Evolutionary conservation across 1,140 invertebrate genomes (phyloP).

Genomic region (Copidosoma floridanum): DNA sequence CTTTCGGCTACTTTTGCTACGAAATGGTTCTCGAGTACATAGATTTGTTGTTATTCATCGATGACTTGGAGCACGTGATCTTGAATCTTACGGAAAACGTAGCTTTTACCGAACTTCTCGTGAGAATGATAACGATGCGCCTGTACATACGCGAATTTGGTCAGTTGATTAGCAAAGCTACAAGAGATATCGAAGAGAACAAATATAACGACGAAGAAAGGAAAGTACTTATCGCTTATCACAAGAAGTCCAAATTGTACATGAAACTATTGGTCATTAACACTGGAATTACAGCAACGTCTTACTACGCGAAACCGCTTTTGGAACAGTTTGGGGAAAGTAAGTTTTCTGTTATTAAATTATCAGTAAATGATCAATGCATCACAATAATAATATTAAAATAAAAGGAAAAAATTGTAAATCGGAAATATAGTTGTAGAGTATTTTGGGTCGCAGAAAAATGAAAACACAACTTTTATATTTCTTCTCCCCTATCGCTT

Average conservation of each 20-base stretch:
- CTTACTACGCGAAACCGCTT: constrained; percentile 43
- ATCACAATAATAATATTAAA: too few species aligned
- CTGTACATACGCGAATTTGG: constrained; percentile 33
- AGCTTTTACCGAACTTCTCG: constrained; percentile 42
- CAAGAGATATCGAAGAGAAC: constrained; percentile 36
- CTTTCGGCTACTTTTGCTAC: constrained; percentile 39
- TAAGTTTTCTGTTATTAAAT: constrained; percentile 21
- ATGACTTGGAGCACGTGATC: constrained; percentile 41
- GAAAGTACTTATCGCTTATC: constrained; percentile 35
- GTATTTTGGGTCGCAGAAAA: not conserved
- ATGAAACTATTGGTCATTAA: constrained; percentile 37
- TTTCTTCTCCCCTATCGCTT: constrained; percentile 40
- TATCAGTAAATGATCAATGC: not conserved
- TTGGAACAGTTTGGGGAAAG: constrained; percentile 28
- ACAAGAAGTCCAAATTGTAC: constrained; percentile 37
- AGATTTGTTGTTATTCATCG: constrained; percentile 40
- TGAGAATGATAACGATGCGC: constrained; percentile 37
- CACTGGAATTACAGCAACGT: constrained; percentile 38
- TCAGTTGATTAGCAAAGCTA: constrained; percentile 35
- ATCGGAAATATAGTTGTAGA: constrained; percentile 12
- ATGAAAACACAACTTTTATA: constrained; percentile 27
- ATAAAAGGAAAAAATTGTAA: too few species aligned
- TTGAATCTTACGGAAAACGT: constrained; percentile 48
- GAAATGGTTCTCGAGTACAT: constrained; percentile 41
- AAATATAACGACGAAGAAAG: constrained; percentile 37